A percentile compares a stretch with the other conserved stretches of the same genome.
These are phyloP conservation scores for Progne subis DNA, from an alignment of 2,113 vertebrate genomes.

Conservation along the genomic window DNA sequence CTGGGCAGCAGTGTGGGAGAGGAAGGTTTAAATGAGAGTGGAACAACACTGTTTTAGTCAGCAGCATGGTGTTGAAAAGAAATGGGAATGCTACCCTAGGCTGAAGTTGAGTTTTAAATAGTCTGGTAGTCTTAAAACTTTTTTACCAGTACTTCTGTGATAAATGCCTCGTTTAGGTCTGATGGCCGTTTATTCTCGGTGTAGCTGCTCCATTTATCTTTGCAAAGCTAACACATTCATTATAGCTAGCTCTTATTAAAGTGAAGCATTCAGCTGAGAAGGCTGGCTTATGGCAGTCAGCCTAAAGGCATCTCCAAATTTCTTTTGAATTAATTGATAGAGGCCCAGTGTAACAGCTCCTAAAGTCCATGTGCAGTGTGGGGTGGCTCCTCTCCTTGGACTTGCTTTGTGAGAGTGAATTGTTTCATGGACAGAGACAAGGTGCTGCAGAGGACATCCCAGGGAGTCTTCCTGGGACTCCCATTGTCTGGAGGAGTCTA, in stretches of 20 bases:
- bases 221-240: background rate
- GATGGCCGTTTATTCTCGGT: background rate
- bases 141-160: background rate
- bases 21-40: background rate
- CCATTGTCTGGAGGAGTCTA: background rate
- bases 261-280: background rate
- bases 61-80: background rate
- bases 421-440: background rate
- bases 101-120: background rate
- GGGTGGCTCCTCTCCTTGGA: background rate
- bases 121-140: background rate
- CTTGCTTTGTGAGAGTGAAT: background rate
- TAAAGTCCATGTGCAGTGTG: fast-evolving
- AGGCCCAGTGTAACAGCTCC: background rate
- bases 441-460: background rate
- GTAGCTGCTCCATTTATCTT: constrained; percentile 10
- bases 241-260: background rate
- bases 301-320: background rate
- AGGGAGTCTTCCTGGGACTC: background rate
- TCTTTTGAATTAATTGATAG: background rate
- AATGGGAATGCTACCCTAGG: background rate
- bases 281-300: background rate
- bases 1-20: background rate
- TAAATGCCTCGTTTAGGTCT: background rate
- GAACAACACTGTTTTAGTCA: background rate